Conservation (phyloP, 2,797 vertebrate species). For the Amazona ochrocephala region DNA sequence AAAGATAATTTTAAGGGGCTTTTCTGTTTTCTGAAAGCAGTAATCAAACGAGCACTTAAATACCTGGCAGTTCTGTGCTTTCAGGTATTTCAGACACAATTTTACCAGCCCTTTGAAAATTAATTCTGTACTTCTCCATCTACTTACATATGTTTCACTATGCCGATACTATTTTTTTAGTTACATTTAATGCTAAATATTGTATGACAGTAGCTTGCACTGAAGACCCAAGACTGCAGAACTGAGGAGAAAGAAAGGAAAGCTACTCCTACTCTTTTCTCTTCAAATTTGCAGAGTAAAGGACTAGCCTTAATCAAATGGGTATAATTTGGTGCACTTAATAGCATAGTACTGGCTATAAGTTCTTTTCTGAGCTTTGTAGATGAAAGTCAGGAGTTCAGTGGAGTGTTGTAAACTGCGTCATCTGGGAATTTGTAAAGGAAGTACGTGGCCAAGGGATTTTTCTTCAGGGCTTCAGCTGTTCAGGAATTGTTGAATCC, state of each 20-base stretch:
- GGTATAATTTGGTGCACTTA: neutral
- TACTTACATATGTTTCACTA: neutral
- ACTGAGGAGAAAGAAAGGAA: neutral
- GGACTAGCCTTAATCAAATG: neutral
- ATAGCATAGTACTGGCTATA: neutral
- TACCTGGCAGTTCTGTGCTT: neutral
- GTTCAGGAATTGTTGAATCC: neutral
- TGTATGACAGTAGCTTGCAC: neutral
- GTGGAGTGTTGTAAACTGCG: neutral
- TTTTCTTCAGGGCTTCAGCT: conserved; percentile 14
- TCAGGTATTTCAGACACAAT: neutral
- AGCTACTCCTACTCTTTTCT: neutral
- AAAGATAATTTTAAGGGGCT: neutral
- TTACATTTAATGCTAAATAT: neutral
- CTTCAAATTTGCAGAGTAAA: neutral
- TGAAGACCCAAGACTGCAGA: neutral
- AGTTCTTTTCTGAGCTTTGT: neutral
- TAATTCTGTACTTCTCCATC: neutral
- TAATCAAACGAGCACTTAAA: neutral
- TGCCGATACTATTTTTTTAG: neutral
- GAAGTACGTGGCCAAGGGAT: neutral
- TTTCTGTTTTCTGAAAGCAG: neutral
- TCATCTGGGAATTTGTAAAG: conserved; percentile 4
- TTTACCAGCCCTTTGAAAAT: neutral
- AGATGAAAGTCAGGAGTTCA: conserved; percentile 9